Base-by-base conservation (phyloP, 2,113 vertebrate species). In the Barnardius zonarius region DNA sequence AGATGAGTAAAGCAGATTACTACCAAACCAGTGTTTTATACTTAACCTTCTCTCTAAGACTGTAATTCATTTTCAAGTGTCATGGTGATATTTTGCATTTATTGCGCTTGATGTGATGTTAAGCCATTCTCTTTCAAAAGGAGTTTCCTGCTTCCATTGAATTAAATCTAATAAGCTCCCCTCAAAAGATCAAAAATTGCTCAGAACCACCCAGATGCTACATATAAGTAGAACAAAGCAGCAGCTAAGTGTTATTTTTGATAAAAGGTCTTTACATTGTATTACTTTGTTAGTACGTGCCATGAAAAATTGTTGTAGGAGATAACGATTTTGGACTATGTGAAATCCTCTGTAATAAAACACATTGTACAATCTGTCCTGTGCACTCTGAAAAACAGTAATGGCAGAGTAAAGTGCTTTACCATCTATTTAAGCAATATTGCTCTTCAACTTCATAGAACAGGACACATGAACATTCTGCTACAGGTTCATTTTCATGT, bases 231-330 rank as follows among this genome's bases (percentile, higher is more conserved):
- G 62, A 94, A 90, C 25, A 95, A 93, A 92, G 44, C 43, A 94
- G 76, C 57, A 97, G 90, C 75, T 91, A 92, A 96, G 80, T 90
- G 31, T 88, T 93, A 87, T 69, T 94, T 96, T 90, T 76, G 49
- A 97, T 91, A 96, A 94, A 97, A 91, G 22, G 74, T 81, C 90
- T 96, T 87, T 82, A 88, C 48, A 88, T 95, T 97, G 96, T 76
- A 95, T 96, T 97, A 86, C 68, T 96, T 96, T 59, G 93, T 97
- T 97, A 96, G 93, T 73, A 92, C 93, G 90, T 88, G 97, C 79
- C 86, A 94, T 57, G 31, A 94, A 93, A 95, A 95, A 94, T 63
- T 93, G 27, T 92, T 88, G 84, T 61, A 92, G 68, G 41, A 94
- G 83, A 94, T 92, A 96, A 97, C 57, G n/a, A 94, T 92, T 96